Percentiles rank a stretch among this genome's conserved stretches.
Conservation (phyloP, 2,888 invertebrate genomes). For the Drosophila nr. perissopoda region DNA sequence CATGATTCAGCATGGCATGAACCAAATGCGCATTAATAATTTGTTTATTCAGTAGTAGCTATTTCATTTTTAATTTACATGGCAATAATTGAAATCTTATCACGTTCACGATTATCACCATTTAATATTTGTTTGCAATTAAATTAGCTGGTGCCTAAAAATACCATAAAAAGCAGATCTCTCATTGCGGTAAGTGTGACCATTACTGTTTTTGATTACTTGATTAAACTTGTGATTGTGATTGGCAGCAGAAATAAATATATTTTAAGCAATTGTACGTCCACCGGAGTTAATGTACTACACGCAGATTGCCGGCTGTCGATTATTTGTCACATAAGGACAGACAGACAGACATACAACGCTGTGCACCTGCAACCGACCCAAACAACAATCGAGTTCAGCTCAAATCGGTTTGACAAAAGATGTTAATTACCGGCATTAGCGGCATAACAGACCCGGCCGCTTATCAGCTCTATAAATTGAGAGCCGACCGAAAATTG, state of each 20-base stretch:
- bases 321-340: slow-evolving; percentile 2
- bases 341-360: neutral
- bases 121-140: neutral
- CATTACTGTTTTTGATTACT: neutral
- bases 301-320: neutral
- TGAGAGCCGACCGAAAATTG: slow-evolving; percentile 47
- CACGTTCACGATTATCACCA: neutral
- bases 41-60: too few species aligned
- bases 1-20: neutral
- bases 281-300: neutral
- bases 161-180: neutral
- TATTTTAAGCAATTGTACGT: neutral
- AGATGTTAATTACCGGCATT: slow-evolving; percentile 77
- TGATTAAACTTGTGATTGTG: neutral
- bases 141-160: neutral
- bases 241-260: neutral
- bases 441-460: slow-evolving; percentile 42
- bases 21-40: slow-evolving; percentile 3
- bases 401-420: slow-evolving; percentile 66
- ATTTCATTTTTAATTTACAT: neutral
- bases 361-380: slow-evolving; percentile 14
- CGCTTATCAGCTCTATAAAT: slow-evolving; percentile 68
- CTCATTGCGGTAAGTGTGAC: slow-evolving; percentile 6
- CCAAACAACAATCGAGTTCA: slow-evolving; percentile 23
- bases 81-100: neutral